Evolutionary conservation across 2,888 invertebrate genomes (phyloP), one percentile per base, ranked within the genome.

Genomic region (Ecliptopera silaceata): DNA sequence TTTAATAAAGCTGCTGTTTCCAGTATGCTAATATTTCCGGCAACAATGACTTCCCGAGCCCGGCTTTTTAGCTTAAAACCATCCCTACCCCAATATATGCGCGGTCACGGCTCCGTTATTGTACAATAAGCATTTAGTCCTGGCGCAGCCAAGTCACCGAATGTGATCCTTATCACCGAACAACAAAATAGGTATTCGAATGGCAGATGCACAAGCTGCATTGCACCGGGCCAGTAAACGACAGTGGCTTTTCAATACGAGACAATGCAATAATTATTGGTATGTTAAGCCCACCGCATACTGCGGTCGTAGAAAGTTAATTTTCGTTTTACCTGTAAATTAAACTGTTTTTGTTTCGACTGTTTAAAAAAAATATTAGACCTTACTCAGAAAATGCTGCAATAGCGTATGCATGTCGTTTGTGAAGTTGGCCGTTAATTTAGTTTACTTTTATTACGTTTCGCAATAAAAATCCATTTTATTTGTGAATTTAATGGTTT

Each of bases 61-160:
- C 59, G 54, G 50, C 59, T 55, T 59, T 54, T 44, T 46, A 43
- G 54, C 52, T 47, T 54, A 42, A 48, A 12, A 22, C 45, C 51
- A 15, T 34, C 49, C 41, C 54, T 49, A 44, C 46, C 13, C 22
- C 49, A 71, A 76, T 72, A 72, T 80, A 82, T 82, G 82, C 81
- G 77, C 73, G 78, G 82, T 80, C 82, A 82, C 80, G 82, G 66
- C 64, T 71, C 71, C 66, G 71, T 72, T 71, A 77, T 77, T 75
- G 75, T 77, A 69, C 77, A 77, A 75, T 70, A 71, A 74, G 67
- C 74, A 68, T 70, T 69, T 61, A 69, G 74, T 70, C 64, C 59
- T 55, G 58, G 54, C 56, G 47, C 5, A 38, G 3, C 18, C 18
- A 39, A 36, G 11, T 38, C 12, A 15, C 17, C 34, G 8, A 47